phyloP scores from a whole-genome alignment of 1,140 invertebrate genomes.

The Hylaeus anthracinus region DNA sequence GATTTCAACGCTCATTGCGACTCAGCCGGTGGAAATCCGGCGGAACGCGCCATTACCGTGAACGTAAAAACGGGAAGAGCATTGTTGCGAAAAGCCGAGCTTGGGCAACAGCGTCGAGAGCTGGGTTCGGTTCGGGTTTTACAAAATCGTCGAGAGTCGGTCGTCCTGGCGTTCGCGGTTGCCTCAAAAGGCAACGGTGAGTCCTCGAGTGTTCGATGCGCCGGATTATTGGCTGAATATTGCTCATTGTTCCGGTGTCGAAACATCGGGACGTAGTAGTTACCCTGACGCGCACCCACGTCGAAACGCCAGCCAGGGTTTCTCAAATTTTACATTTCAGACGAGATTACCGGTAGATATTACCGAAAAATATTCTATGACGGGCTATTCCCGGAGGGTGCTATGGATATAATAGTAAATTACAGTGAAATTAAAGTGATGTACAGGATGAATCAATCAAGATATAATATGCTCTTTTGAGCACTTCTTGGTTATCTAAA shows the following conservation, averaged over 20 bases:
- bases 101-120: neutral
- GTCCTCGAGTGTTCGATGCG: neutral
- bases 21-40: conserved; percentile 49
- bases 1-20: conserved; percentile 37
- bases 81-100: conserved; percentile 15
- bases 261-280: neutral
- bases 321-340: too few species aligned
- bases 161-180: too few species aligned
- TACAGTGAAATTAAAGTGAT: too few species aligned
- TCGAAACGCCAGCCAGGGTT: neutral
- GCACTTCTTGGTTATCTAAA: too few species aligned
- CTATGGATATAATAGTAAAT: too few species aligned
- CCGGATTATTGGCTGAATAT: conserved; percentile 2
- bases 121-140: neutral
- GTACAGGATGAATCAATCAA: too few species aligned
- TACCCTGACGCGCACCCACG: neutral
- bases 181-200: neutral
- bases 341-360: too few species aligned
- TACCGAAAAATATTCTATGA: too few species aligned
- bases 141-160: neutral
- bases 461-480: too few species aligned
- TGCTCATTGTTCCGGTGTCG: conserved; percentile 8
- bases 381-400: too few species aligned
- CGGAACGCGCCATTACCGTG: conserved; percentile 19
- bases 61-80: neutral